Evolutionary conservation across 2,113 vertebrate genomes (phyloP), one percentile per base, ranked within the genome.

Genomic region (Machaerirhynchus nigripectus): DNA sequence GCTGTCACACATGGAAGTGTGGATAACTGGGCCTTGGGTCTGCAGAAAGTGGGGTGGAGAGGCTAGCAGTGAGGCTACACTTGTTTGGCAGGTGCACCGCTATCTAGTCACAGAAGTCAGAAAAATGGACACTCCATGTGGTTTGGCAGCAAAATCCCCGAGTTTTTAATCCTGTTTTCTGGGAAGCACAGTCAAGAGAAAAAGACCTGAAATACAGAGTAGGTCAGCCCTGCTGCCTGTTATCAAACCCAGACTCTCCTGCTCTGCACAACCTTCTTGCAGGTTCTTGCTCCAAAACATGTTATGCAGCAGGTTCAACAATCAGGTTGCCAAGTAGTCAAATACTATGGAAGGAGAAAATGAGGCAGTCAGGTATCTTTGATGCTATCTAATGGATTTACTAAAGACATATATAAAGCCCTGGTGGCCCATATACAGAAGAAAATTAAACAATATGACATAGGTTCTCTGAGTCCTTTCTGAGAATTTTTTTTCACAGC

Each of bases 1-100:
- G 8, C 1, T 23, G 16, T 63, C n/a, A 33, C 23, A 6, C 1
- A 1, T 17, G 27, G 15, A 69, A 64, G 9, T 1, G 1, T 33
- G 49, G 18, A 79, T 57, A 87, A 70, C 42, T n/a, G 20, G 19
- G n/a, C 44, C 20, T 5, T 21, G 17, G 63, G 40, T 18, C 28
- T 37, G 67, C 69, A 79, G 56, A 91, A 44, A 47, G 52, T 31
- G 28, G 30, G 33, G 24, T 3, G 24, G 4, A 27, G 47, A 84
- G 60, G 24, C 13, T 11, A 95, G 64, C 31, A 37, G 35, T 2
- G 2, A 0, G 21, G 39, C 35, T 71, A 39, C 37, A 26, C 73
- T 89, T 84, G 44, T 55, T 90, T 47, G 46, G 64, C 88, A 90
- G 89, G 49, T 84, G 76, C 53, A 59, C 15, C 8, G 9, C 35